Evolutionary conservation across 2,888 invertebrate species (phyloP).

Genomic region (Reticulitermes lucifugus): DNA sequence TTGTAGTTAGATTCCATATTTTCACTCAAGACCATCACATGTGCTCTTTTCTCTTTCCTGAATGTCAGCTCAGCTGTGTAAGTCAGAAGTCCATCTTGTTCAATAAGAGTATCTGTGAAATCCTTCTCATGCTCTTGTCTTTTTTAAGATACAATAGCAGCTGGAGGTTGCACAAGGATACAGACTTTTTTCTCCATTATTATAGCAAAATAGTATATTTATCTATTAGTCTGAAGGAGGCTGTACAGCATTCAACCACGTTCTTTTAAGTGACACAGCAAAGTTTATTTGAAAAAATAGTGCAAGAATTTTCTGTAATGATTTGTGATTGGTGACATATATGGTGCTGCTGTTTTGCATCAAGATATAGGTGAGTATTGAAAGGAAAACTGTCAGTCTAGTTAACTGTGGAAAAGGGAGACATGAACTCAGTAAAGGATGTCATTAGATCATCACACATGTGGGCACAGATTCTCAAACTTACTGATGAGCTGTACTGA

Average conservation of each 20-base stretch:
- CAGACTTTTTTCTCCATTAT: background rate
- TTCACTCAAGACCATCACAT: background rate
- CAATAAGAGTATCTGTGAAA: background rate
- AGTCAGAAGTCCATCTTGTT: background rate
- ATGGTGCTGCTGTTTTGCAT: background rate
- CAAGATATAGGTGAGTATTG: slow-evolving; percentile 11
- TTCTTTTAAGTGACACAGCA: background rate
- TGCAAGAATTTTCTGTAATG: background rate
- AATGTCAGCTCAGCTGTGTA: background rate
- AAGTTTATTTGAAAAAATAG: background rate
- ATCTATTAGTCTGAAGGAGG: background rate
- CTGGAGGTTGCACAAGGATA: background rate
- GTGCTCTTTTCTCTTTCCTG: background rate
- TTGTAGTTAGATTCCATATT: no score
- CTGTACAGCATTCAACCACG: background rate
- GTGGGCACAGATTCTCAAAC: background rate
- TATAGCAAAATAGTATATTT: slow-evolving; percentile 2
- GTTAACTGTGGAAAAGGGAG: background rate
- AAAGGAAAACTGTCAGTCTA: background rate
- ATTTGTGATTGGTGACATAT: background rate
- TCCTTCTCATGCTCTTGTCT: slow-evolving; percentile 3
- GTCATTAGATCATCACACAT: background rate
- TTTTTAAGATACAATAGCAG: slow-evolving; percentile 4
- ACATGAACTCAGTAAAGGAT: background rate
- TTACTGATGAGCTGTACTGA: background rate